phyloP scores from a whole-genome alignment of 2,888 invertebrate genomes.

The Chrysina gloriosa region DNA sequence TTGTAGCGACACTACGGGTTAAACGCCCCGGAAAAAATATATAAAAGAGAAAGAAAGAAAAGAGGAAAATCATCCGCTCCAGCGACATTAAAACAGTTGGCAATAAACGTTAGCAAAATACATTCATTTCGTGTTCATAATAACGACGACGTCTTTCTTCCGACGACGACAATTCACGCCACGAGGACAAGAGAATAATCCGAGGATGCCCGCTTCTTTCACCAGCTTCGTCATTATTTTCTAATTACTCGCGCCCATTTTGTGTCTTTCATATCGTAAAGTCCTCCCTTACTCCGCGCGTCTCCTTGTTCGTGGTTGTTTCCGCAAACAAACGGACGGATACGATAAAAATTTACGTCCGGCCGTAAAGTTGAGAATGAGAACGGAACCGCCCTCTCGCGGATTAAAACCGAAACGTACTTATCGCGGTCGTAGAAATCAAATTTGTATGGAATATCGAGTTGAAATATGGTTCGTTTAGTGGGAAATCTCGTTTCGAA shows the following conservation, averaged over 20 bases:
- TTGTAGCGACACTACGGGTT: too few relatives aligned
- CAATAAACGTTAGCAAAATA: not conserved
- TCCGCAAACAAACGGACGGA: not conserved
- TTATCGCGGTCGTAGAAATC: constrained; percentile 19
- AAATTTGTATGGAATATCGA: not conserved
- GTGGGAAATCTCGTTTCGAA: too few relatives aligned
- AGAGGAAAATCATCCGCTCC: constrained; percentile 3
- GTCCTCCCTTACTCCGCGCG: not conserved
- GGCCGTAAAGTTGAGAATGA: not conserved
- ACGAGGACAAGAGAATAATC: not conserved
- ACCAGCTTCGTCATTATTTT: constrained; percentile 7
- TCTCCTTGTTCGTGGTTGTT: not conserved
- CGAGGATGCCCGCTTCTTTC: not conserved
- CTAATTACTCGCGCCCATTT: constrained; percentile 16
- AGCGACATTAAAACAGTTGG: not conserved
- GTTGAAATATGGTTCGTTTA: too few relatives aligned
- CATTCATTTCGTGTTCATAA: constrained; percentile 6
- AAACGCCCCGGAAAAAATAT: too few relatives aligned
- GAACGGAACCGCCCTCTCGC: not conserved
- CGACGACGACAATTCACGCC: too few relatives aligned
- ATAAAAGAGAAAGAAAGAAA: not conserved
- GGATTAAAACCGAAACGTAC: constrained; percentile 24
- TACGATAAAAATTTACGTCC: constrained; percentile 3
- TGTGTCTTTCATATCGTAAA: constrained; percentile 20
- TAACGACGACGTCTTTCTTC: too few relatives aligned